phyloP scores from a whole-genome alignment of 2,113 vertebrate genomes.

The Microcebus lehilahytsara region DNA sequence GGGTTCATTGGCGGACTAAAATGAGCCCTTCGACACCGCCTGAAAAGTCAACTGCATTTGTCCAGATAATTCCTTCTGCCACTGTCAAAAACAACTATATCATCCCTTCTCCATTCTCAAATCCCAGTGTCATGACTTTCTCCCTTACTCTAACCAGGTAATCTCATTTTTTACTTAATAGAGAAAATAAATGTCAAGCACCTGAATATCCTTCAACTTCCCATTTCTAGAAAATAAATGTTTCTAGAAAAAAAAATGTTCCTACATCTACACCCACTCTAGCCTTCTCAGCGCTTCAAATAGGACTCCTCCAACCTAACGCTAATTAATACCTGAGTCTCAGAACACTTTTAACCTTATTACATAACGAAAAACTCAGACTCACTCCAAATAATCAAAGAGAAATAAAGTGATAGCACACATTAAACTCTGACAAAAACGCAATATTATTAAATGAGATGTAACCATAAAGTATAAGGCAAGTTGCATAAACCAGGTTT shows the following conservation, averaged over 20 bases:
- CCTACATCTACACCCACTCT: background rate
- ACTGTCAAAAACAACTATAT: background rate
- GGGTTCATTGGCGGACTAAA: fast-evolving
- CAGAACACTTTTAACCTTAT: background rate
- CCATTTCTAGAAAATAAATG: background rate
- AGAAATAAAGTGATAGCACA: background rate
- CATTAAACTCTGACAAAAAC: conserved; percentile 5
- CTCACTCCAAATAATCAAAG: background rate
- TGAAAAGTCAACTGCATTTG: background rate
- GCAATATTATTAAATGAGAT: conserved; percentile 34
- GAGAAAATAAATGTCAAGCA: background rate
- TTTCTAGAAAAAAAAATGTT: background rate
- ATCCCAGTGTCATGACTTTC: background rate
- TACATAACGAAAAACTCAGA: background rate
- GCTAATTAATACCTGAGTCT: background rate
- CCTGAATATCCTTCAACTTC: background rate
- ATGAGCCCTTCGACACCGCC: background rate
- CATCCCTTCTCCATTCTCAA: background rate
- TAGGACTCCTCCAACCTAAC: background rate
- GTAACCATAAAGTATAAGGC: background rate
- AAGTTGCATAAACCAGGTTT: background rate
- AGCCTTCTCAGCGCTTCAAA: background rate
- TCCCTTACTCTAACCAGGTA: background rate
- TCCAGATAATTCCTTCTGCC: background rate
- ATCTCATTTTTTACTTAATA: background rate